Base-by-base conservation (phyloP, 2,888 invertebrate species). In the Lacanobia oleracea region DNA sequence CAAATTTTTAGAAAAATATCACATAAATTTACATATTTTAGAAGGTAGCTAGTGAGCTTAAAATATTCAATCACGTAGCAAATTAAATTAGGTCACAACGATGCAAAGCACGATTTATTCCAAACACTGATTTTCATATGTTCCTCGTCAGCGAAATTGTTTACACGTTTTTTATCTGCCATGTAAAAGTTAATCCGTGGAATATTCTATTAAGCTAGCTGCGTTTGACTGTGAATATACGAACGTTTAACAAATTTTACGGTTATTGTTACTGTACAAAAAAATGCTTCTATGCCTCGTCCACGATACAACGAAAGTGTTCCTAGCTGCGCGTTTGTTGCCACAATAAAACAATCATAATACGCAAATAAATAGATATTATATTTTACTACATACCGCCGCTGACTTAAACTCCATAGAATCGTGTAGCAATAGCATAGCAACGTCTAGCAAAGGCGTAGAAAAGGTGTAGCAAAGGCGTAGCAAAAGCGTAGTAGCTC, bases 91-190 rank as follows among this genome's bases (percentile, higher is more conserved):
- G 21, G 21, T 45, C 37, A 65, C 61, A 72, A n/a, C 12, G 37
- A 33, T 56, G 51, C 45, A 56, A 56, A 45, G 12, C 64, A 65
- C 54, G 27, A 40, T 51, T 56, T 50, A 43, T 77, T 23, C 10
- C 21, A 40, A 61, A 45, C 54, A 51, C 65, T 71, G 60, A 54
- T 77, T 75, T 64, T 33, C 43, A 75, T 77, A 71, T 63, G 14
- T 50, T 50, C 45, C 48, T 12, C 33, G 70, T 50, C 59, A 75
- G 43, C 48, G 27, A 53, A 43, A 33, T 27, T 56, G 61, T 71
- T 48, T 48, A 14, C n/a, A 40, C 48, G 4, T 43, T 77, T 75
- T 74, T 64, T 7, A 50, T 70, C 9, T 14, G 12, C 9, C 14
- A 21, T 77, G 21, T 45, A 61, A 45, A 76, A 65, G 51, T 61